Evolutionary conservation across 2,113 vertebrate species (phyloP).

Genomic region (Oreochromis tanganicae): DNA sequence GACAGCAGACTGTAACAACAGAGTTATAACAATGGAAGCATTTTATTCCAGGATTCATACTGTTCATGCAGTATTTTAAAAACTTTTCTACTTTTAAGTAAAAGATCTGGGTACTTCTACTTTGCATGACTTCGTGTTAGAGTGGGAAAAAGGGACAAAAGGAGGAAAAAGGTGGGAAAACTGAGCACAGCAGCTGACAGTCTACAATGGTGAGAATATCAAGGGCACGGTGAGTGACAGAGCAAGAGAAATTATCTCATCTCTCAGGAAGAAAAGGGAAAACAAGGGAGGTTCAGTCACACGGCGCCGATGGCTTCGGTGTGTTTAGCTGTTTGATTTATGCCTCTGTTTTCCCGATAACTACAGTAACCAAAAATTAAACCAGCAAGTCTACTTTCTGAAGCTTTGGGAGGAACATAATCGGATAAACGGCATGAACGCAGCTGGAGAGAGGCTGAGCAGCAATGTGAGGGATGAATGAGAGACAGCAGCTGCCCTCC

Average conservation of each 20-base stretch:
- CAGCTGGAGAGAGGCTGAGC: background rate
- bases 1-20: background rate
- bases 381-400: background rate
- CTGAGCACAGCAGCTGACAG: background rate
- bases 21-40: background rate
- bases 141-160: background rate
- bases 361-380: background rate
- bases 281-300: background rate
- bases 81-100: background rate
- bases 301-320: background rate
- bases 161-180: background rate
- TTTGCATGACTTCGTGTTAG: background rate
- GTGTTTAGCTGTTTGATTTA: background rate
- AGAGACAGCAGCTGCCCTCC: conserved; percentile 37
- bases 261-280: background rate
- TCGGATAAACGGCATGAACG: background rate
- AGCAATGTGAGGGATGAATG: background rate
- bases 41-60: background rate
- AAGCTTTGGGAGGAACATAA: background rate
- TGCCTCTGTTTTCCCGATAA: background rate
- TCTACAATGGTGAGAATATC: background rate
- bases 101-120: background rate
- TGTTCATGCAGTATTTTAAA: background rate
- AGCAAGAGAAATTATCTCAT: background rate
- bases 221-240: background rate